Evolutionary conservation across 1,140 invertebrate genomes (phyloP).

Genomic region (Drosophila melanogaster): DNA sequence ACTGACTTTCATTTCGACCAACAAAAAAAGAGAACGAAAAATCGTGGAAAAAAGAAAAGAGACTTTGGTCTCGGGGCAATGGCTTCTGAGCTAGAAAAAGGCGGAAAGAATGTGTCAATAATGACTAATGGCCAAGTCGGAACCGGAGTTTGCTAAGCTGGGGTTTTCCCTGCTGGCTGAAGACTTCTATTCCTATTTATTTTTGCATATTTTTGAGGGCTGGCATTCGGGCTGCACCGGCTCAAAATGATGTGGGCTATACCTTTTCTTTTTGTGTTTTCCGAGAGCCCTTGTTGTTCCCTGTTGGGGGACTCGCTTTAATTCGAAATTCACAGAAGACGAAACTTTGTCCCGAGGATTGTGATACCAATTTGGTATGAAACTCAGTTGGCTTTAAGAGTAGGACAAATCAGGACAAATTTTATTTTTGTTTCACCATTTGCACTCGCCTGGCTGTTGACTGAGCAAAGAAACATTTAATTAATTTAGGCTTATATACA

Average conservation of each 20-base stretch:
- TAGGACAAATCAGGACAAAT: constrained; percentile 37
- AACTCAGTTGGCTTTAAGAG: constrained; percentile 53
- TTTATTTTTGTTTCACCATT: constrained; percentile 10
- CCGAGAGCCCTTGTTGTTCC: constrained; percentile 8
- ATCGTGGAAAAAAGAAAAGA: constrained; percentile 8
- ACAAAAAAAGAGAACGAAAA: constrained; percentile 13
- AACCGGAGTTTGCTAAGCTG: constrained; percentile 22
- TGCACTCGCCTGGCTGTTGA: constrained; percentile 10
- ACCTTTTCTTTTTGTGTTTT: constrained; percentile 39
- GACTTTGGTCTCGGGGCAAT: constrained; percentile 24
- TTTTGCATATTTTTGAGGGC: constrained; percentile 59
- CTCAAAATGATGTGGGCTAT: constrained; percentile 55
- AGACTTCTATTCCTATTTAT: constrained; percentile 59
- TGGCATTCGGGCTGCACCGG: constrained; percentile 21
- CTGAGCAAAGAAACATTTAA: constrained; percentile 44
- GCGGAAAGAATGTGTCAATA: constrained; percentile 80
- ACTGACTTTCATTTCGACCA: constrained; percentile 27
- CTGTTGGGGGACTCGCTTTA: constrained; percentile 55
- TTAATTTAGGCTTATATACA: constrained; percentile 62
- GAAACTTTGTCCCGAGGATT: constrained; percentile 9
- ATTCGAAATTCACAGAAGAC: constrained; percentile 51
- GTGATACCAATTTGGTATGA: constrained; percentile 33
- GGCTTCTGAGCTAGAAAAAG: constrained; percentile 50
- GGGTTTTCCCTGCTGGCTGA: constrained; percentile 14
- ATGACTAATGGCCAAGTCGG: constrained; percentile 72